Conservation (phyloP, 2,113 vertebrate genomes). For the Caloenas nicobarica region DNA sequence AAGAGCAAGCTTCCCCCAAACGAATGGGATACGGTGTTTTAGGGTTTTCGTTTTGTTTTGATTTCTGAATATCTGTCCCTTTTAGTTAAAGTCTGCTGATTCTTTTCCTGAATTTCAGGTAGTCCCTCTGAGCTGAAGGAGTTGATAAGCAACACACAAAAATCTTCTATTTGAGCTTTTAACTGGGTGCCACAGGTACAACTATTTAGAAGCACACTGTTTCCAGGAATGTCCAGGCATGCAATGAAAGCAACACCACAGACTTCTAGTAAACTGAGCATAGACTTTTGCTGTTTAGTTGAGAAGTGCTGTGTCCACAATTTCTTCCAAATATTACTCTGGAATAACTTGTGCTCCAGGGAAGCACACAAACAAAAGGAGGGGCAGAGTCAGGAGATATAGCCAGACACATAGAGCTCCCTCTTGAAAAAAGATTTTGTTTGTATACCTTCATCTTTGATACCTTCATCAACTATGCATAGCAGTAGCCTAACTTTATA, state of each 20-base stretch:
- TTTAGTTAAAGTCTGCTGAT: background rate
- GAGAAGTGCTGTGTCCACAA: background rate
- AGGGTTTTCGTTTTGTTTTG: too few species aligned
- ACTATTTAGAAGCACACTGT: background rate
- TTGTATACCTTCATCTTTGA: background rate
- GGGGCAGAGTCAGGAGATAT: background rate
- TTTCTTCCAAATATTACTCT: background rate
- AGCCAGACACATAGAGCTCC: background rate
- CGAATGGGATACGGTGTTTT: background rate
- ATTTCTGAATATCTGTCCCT: background rate
- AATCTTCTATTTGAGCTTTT: background rate
- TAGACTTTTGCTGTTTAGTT: too few species aligned
- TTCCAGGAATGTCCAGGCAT: background rate
- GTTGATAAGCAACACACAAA: background rate
- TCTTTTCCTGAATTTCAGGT: background rate
- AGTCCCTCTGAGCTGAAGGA: background rate
- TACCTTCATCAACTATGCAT: too few species aligned
- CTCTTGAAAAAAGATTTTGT: background rate
- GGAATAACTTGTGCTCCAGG: background rate
- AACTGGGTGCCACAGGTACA: background rate
- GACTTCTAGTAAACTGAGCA: background rate
- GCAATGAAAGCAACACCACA: background rate
- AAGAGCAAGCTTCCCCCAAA: background rate
- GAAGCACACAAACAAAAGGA: background rate
- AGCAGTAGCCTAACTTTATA: background rate